These are phyloP conservation scores for Branchinecta sandiegonensis DNA, from an alignment of 2,888 invertebrate genomes.

Conservation along the genomic window DNA sequence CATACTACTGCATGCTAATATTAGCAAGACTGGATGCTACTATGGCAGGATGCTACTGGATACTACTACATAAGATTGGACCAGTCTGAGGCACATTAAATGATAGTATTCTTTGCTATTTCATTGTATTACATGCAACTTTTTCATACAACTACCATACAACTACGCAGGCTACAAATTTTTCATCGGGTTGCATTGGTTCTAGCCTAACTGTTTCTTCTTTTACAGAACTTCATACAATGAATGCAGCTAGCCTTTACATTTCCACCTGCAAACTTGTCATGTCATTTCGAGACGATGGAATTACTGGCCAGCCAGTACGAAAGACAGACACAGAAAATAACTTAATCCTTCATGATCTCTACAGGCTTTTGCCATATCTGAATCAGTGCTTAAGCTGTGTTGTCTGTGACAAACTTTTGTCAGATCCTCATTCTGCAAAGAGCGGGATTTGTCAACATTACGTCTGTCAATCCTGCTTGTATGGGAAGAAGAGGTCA, in stretches of 20 bases:
- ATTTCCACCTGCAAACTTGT: slow-evolving; percentile 65
- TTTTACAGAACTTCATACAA: slow-evolving; percentile 31
- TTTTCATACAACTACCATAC: too few relatives aligned
- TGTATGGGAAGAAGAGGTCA: slow-evolving; percentile 67
- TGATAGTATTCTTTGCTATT: too few relatives aligned
- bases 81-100: too few relatives aligned
- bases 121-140: too few relatives aligned
- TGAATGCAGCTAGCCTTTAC: slow-evolving; percentile 69
- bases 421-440: slow-evolving; percentile 67
- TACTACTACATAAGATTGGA: too few relatives aligned
- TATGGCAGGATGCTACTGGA: too few relatives aligned
- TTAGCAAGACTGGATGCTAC: too few relatives aligned
- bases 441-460: slow-evolving; percentile 66
- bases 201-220: too few relatives aligned
- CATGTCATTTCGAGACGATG: slow-evolving; percentile 33
- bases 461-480: slow-evolving; percentile 69
- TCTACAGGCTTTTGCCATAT: slow-evolving; percentile 66
- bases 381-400: slow-evolving; percentile 74
- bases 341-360: slow-evolving; percentile 41
- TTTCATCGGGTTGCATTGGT: too few relatives aligned
- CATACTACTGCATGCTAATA: too few relatives aligned
- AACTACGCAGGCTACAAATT: too few relatives aligned
- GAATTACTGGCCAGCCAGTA: not conserved
- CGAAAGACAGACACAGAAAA: slow-evolving; percentile 45
- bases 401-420: slow-evolving; percentile 68